Base-by-base conservation (phyloP, 2,113 vertebrate genomes). In the Corythaeola cristata region DNA sequence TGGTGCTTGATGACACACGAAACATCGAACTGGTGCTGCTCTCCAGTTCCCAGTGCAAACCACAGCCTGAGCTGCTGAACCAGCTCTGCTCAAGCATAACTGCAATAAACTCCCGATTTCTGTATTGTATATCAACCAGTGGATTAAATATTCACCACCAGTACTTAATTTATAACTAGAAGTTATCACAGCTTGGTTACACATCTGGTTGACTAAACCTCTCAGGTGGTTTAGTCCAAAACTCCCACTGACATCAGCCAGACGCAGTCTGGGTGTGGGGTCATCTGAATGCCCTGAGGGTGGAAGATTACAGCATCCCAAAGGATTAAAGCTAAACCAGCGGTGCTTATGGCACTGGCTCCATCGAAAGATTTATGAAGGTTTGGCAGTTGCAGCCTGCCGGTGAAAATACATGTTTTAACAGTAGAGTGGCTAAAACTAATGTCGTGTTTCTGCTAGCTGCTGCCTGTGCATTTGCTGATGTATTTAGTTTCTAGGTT, bases 361-460 rank as follows among this genome's bases (percentile, higher is more conserved):
- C 74, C 3, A 0, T 14, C 26, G 84, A 74, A 95, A 94, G 95
- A 96, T 97, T 95, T 88, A 97, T 89, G 89, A 76, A 79, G 45
- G 77, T 69, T 4, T 96, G 81, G 89, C 84, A 95, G 59, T 47
- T 94, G 50, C 77, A 94, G 63, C 55, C 81, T 95, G 87, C 71
- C 75, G 44, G 81, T 4, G 59, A 79, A 91, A 96, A 96, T 82
- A 88, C 66, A 47, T 30, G 81, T 88, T 97, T 95, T 92, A 96
- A 94, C 93, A 94, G 94, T 28, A 64, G 37, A 92, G 86, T 82
- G 77, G 92, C 89, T 95, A 88, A 92, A 97, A 95, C 92, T 91
- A 95, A 97, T 94, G 92, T 80, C 88, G 68, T 91, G 90, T 91
- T 96, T 96, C 92, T 97, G 85, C 72, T 96, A 35, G 93, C 82